Conservation (phyloP, 2,797 vertebrate genomes). For the Prunella strophiata region DNA sequence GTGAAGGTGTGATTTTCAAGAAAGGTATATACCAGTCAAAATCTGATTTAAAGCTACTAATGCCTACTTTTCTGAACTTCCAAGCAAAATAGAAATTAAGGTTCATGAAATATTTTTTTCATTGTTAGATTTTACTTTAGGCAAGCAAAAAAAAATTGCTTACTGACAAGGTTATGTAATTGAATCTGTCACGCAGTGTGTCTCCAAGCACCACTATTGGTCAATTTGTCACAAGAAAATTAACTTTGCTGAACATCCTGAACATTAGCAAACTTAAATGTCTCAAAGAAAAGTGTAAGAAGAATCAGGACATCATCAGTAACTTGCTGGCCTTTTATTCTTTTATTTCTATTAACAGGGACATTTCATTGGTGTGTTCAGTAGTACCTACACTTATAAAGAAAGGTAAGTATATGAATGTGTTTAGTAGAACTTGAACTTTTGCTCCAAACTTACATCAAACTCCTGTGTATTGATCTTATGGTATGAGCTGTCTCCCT, state of each 20-base stretch:
- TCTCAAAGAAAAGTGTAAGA: neutral
- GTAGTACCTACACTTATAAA: neutral
- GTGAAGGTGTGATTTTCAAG: neutral
- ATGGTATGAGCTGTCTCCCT: neutral
- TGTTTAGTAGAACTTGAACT: slow-evolving; percentile 16
- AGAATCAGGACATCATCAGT: neutral
- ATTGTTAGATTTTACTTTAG: neutral
- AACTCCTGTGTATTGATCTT: slow-evolving; percentile 14
- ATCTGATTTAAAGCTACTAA: neutral
- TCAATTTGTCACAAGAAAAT: neutral
- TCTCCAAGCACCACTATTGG: neutral
- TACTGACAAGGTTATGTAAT: neutral
- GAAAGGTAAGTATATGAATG: neutral
- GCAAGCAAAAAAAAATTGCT: neutral
- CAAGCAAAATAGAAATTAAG: neutral
- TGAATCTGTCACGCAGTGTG: neutral
- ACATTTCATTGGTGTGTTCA: neutral
- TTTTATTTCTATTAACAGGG: neutral
- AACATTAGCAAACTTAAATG: neutral
- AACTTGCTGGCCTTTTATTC: neutral
- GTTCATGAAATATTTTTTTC: neutral
- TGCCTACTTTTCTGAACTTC: neutral
- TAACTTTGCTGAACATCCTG: neutral
- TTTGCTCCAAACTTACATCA: neutral
- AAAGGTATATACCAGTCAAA: neutral